Conservation (phyloP, 1,140 invertebrate genomes). For the Oedothorax gibbosus region DNA sequence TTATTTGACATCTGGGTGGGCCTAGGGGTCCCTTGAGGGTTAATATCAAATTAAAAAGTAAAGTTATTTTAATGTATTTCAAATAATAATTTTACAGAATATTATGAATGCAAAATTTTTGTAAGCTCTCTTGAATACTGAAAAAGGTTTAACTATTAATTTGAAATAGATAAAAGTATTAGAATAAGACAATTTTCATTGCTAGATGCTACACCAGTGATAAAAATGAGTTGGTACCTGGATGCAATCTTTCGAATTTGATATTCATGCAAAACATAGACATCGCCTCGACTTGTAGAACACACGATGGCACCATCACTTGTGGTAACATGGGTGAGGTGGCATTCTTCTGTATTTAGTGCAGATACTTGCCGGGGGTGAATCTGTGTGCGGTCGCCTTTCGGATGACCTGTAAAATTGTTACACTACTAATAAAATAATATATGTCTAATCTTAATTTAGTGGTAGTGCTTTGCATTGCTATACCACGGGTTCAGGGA, state of each 20-base stretch:
- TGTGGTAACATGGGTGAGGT: slow-evolving; percentile 71
- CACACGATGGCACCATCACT: slow-evolving; percentile 79
- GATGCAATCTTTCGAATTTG: slow-evolving; percentile 77
- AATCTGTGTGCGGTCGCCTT: slow-evolving; percentile 66
- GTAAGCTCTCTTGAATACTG: not conserved
- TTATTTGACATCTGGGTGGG: too few species aligned
- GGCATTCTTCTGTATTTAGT: slow-evolving; percentile 67
- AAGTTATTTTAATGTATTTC: too few species aligned
- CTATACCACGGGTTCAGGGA: too few species aligned
- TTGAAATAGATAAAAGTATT: not conserved
- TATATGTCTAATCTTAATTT: too few species aligned
- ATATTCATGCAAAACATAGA: slow-evolving; percentile 79
- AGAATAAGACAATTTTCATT: not conserved
- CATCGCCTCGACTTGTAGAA: slow-evolving; percentile 75
- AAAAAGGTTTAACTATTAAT: not conserved
- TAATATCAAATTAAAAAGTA: too few species aligned
- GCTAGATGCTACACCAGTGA: not conserved
- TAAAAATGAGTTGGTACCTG: slow-evolving; percentile 68
- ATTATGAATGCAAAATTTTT: not conserved
- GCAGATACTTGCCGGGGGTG: slow-evolving; percentile 67
- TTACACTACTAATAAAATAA: too few species aligned
- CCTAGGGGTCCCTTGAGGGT: too few species aligned
- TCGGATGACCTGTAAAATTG: slow-evolving; percentile 66
- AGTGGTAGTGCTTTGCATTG: too few species aligned
- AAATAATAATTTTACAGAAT: too few species aligned